These are phyloP conservation scores for Blera fallax DNA, from an alignment of 2,888 invertebrate species.

Conservation along the genomic window DNA sequence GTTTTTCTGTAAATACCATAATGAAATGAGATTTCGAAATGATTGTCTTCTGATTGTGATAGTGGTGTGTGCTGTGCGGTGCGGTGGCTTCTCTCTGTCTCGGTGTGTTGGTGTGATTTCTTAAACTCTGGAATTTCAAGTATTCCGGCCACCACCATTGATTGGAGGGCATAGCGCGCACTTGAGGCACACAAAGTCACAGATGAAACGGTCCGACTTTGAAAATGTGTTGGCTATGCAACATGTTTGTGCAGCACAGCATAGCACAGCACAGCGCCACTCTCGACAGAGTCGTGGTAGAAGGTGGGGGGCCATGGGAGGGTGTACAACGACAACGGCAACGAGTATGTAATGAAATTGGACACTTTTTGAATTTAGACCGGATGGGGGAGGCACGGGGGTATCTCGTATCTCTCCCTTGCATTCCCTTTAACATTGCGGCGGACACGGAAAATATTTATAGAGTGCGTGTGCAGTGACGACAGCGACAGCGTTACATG, in stretches of 20 bases:
- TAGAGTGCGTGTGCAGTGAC: slow-evolving; percentile 44
- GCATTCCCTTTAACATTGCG: not conserved
- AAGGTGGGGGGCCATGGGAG: not conserved
- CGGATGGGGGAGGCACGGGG: slow-evolving; percentile 49
- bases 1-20: slow-evolving; percentile 71
- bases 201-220: slow-evolving; percentile 65
- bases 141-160: slow-evolving; percentile 69
- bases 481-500: slow-evolving; percentile 44
- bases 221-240: slow-evolving; percentile 63
- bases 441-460: slow-evolving; percentile 27
- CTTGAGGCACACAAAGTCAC: slow-evolving; percentile 50
- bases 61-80: slow-evolving; percentile 16
- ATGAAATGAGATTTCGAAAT: slow-evolving; percentile 72
- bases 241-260: slow-evolving; percentile 59
- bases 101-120: slow-evolving; percentile 62
- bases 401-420: not conserved
- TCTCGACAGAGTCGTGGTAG: slow-evolving; percentile 3
- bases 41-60: slow-evolving; percentile 60
- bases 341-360: slow-evolving; percentile 56
- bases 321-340: not conserved
- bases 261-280: slow-evolving; percentile 58
- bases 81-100: not conserved
- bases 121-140: slow-evolving; percentile 71
- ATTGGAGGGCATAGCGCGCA: slow-evolving; percentile 62
- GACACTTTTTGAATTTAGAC: slow-evolving; percentile 68